These are phyloP conservation scores for Drosophila macrospina DNA, from an alignment of 2,888 invertebrate species.

Conservation along the genomic window DNA sequence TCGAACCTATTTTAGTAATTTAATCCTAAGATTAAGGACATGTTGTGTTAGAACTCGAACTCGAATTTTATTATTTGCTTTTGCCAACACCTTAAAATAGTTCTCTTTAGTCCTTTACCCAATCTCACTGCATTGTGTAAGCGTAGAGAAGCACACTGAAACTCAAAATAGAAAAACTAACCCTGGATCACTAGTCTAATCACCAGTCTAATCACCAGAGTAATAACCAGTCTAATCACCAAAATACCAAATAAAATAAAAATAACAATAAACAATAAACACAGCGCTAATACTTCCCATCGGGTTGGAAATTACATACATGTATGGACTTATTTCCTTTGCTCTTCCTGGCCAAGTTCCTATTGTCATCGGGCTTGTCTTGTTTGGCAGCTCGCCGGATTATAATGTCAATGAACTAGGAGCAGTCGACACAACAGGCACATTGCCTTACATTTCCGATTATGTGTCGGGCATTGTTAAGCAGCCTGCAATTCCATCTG, in stretches of 20 bases:
- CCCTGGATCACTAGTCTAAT: conserved; percentile 31
- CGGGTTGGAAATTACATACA: background rate
- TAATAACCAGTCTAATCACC: conserved; percentile 23
- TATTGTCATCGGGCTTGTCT: conserved; percentile 51
- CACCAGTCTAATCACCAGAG: conserved; percentile 10
- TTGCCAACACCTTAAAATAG: conserved; percentile 24
- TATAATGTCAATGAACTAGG: conserved; percentile 65
- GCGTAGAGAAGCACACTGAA: conserved; percentile 25
- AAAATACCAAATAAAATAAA: background rate
- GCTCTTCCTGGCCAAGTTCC: conserved; percentile 26
- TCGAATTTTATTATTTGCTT: conserved; percentile 25
- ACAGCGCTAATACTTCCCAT: background rate
- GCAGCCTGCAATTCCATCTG: conserved; percentile 31
- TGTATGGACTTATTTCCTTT: conserved; percentile 3
- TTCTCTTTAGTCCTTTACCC: conserved; percentile 33
- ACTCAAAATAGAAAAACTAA: conserved; percentile 20
- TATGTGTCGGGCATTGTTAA: conserved; percentile 51
- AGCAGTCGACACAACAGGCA: conserved; percentile 32
- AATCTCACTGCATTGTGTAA: conserved; percentile 40
- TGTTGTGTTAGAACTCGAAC: conserved; percentile 16
- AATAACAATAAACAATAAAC: conserved; percentile 1
- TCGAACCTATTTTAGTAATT: background rate
- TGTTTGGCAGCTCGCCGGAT: conserved; percentile 53
- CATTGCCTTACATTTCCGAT: conserved; percentile 77
- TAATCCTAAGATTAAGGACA: conserved; percentile 21